Evolutionary conservation across 2,113 vertebrate species (phyloP), one percentile per base, ranked within the genome.

Genomic region (Emydocephalus ijimae): DNA sequence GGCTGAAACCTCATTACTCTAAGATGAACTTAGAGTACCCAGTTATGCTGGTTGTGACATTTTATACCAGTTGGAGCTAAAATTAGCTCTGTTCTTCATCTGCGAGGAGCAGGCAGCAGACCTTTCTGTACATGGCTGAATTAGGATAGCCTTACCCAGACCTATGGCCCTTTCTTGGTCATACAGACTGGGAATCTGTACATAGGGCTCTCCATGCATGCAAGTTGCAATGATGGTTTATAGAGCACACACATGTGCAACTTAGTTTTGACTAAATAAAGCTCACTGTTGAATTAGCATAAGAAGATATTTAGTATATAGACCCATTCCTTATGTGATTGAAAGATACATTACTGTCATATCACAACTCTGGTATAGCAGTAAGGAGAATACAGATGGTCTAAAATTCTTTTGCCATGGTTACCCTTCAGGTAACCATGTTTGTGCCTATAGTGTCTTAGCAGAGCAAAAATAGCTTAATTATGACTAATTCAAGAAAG

Each of bases 1-100:
- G 94, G 34, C 92, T 89, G 92, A 64, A 94, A 20, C 91, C 39
- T 85, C 26, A 69, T 92, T 89, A 88, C 85, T 94, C 94, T 95
- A 91, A 52, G 45, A 39, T 81, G 93, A 89, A 85, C n/a, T 95
- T 96, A 92, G 94, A 95, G 92, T 97, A 87, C 95, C 95, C 92
- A 94, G 93, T 93, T 95, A 91, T 94, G 96, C 94, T 95, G 96
- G 92, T 94, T 96, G 89, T 92, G 96, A 95, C 92, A 92, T 94
- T 92, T 96, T 88, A 89, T 90, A 95, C 95, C 95, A 95, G 96
- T 97, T 96, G 96, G 74, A 93, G 96, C 97, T 98, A 98, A 98
- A 97, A 98, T 98, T 97, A 98, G 97, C 94, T 90, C 91, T 91
- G 95, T 96, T 95, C 45, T 50, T 45, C 52, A 94, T 94, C 7